Base-by-base conservation (phyloP, 37 sponge, comb jelly and placozoan genomes). In the Halichondria panicea region DNA sequence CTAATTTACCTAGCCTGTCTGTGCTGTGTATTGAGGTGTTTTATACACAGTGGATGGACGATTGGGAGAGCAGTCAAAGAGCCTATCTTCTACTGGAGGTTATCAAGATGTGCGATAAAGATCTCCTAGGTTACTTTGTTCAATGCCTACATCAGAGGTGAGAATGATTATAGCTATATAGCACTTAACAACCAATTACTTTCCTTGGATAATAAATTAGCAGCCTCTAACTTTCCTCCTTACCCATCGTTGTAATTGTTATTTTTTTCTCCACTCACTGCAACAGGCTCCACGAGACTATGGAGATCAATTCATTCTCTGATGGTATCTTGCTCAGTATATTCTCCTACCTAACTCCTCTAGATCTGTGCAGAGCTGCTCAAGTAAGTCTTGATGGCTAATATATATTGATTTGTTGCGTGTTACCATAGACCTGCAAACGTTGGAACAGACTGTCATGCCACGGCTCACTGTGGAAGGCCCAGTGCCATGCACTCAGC, bases 91-190 rank as follows among this genome's bases (percentile, higher is more conserved):
- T 86, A 6, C 19, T 72, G 40, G 79, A 91, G 25, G 24, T 91
- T n/a, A 61, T 91, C 30, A 91, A 91, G 48, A 46, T 86, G 54
- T 82, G 87, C 63, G 70, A 79, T 45, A 43, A 74, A 33, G 87
- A 91, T 38, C 71, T 86, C 63, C 75, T 91, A 0, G 83, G 78
- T 2, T 91, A 87, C 58, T 52, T 91, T 15, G 83, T 84, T 0
- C 92, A 91, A 50, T 91, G 92, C 41, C 76, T 91, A 8, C 66
- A 86, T 57, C 92, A 91, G 38, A 82, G 79, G 92, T 91, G 55
- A 68, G 71, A n/a, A n/a, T n/a, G n/a, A n/a, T n/a, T n/a, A n/a
- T n/a, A 56, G 37, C 28, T 33, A 38, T 52, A 38, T 34, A 57
- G 53, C 15, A 48, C 11, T 11, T 48, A 48, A 18, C 15, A 15